Conservation (phyloP, 2,888 invertebrate genomes). For the Trachelus iudaicus region DNA sequence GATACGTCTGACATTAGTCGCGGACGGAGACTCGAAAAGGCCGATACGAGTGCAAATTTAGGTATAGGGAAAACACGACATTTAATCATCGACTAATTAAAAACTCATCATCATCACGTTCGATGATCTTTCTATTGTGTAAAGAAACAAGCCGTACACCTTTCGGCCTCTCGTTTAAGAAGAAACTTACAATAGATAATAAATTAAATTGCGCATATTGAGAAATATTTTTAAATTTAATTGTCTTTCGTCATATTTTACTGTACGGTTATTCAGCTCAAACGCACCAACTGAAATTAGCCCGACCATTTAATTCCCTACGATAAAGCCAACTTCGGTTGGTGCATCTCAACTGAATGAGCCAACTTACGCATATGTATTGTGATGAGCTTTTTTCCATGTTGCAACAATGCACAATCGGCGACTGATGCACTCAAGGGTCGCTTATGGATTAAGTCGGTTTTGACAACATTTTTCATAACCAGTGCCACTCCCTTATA, state of each 20-base stretch:
- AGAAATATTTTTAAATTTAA: slow-evolving; percentile 50
- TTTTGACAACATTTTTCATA: neutral
- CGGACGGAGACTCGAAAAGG: slow-evolving; percentile 14
- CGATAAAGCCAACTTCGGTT: neutral
- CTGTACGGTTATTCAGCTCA: slow-evolving; percentile 30
- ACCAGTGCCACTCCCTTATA: neutral
- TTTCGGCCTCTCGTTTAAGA: slow-evolving; percentile 40
- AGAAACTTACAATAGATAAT: slow-evolving; percentile 33
- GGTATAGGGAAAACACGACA: slow-evolving; percentile 18
- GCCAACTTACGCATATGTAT: neutral
- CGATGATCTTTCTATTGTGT: neutral
- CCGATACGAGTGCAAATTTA: slow-evolving; percentile 32
- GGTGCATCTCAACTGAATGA: neutral
- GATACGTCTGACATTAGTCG: slow-evolving; percentile 17
- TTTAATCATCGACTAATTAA: slow-evolving; percentile 8
- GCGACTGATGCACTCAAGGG: neutral
- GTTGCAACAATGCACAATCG: neutral
- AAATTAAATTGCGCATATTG: slow-evolving; percentile 30
- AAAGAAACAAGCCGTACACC: slow-evolving; percentile 29
- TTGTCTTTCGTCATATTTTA: slow-evolving; percentile 45
- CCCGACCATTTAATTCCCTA: neutral
- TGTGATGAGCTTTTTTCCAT: neutral
- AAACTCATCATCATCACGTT: neutral
- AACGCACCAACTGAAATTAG: neutral
- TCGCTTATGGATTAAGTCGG: neutral